phyloP scores from a whole-genome alignment of 2,888 invertebrate species.

The Fragum whitleyi region DNA sequence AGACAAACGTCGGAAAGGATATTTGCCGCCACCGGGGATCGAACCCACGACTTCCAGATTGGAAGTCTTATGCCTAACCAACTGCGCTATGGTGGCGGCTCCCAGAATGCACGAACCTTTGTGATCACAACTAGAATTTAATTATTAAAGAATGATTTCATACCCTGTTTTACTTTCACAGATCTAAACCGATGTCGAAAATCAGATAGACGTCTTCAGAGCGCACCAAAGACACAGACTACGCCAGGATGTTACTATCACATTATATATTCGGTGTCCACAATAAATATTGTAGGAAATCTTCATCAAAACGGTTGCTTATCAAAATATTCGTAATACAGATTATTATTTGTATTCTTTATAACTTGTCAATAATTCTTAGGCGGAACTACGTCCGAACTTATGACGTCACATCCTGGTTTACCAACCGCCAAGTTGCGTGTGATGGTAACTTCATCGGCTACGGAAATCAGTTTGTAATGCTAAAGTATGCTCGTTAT shows the following conservation, averaged over 20 bases:
- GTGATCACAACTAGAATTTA: no score
- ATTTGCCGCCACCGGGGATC: no score
- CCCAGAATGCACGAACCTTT: no score
- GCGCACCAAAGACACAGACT: no score
- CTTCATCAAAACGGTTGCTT: neutral
- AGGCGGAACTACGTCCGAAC: conserved; percentile 27
- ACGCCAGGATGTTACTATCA: conserved; percentile 2
- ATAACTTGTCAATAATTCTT: conserved; percentile 12
- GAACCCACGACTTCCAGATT: no score
- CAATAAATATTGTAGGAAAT: neutral
- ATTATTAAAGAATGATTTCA: no score
- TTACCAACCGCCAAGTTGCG: conserved; percentile 15
- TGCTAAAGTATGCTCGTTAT: conserved; percentile 41
- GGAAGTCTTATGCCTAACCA: no score
- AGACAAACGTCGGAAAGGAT: no score
- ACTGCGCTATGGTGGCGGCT: no score
- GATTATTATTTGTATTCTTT: neutral
- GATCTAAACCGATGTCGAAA: no score
- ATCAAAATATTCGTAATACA: neutral
- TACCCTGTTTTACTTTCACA: no score
- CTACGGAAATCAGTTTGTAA: conserved; percentile 52
- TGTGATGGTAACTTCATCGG: conserved; percentile 57
- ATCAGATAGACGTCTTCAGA: no score
- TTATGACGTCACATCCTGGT: conserved; percentile 37
- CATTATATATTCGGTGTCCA: conserved; percentile 7